Percentiles rank a stretch among this genome's conserved stretches.
Conservation (phyloP, 1,140 invertebrate genomes). For the Orchestia grillus region DNA sequence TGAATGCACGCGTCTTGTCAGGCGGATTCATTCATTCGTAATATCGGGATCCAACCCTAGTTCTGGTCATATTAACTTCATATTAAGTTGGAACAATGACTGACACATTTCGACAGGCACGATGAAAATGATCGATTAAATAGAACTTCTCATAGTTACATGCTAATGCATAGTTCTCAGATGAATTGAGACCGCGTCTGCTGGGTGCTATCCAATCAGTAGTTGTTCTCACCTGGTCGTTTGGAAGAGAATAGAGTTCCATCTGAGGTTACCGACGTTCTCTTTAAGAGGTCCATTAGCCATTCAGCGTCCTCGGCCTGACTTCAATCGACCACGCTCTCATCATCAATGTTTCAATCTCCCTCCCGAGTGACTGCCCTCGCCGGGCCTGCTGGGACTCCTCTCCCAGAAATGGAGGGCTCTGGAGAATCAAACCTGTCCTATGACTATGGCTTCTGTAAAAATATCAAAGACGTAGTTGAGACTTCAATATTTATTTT, state of each 20-base stretch:
- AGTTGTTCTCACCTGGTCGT: background rate
- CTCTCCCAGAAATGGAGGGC: background rate
- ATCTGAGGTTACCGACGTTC: background rate
- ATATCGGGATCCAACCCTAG: background rate
- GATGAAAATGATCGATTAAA: background rate
- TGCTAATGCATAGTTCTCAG: background rate
- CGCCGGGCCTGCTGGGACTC: background rate
- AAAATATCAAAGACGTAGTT: too few relatives aligned
- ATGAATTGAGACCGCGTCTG: background rate
- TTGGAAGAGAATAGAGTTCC: background rate
- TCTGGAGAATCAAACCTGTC: too few relatives aligned
- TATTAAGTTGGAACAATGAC: background rate
- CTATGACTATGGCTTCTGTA: too few relatives aligned
- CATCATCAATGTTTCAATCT: constrained; percentile 1
- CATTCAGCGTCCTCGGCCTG: background rate
- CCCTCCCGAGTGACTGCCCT: background rate
- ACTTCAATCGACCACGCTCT: background rate
- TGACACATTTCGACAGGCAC: background rate
- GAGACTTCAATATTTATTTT: too few relatives aligned
- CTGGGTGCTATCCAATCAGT: background rate
- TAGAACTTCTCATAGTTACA: background rate
- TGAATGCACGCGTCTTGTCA: too few relatives aligned
- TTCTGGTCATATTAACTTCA: background rate
- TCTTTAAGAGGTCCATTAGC: background rate
- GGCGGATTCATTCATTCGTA: background rate